Evolutionary conservation across 2,888 invertebrate species (phyloP), one percentile per base, ranked within the genome.

Genomic region (Pammene aurita): DNA sequence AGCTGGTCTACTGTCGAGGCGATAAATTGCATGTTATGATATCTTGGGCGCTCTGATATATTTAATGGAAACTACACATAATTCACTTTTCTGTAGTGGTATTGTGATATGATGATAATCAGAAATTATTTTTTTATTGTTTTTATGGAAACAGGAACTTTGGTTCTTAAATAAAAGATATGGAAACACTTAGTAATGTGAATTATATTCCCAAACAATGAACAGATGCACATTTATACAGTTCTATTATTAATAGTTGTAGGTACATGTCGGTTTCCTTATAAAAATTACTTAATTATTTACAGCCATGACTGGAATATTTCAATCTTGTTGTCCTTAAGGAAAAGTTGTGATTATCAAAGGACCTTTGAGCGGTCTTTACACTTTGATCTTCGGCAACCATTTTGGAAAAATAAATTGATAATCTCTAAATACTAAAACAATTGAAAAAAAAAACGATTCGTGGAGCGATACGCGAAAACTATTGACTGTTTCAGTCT

Each of bases 151-250:
- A 26, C 14, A 14, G 0, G 5, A 10, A 41, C 11, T 16, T 18
- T 5, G n/a, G 46, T 14, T 26, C 41, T n/a, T 41, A 52, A 81
- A 77, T 75, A 71, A 83, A 84, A 81, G 72, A 70, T 67, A 58
- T 72, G 71, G 71, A 50, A 82, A 82, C 80, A 80, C 76, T 61
- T 61, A 52, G 72, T 80, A 76, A 80, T 81, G 78, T 83, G 80
- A 83, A 84, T 86, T 89, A 84, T 90, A 90, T 89, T 90, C 81
- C 85, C 88, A 86, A 89, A 86, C 84, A 87, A 85, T 84, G 74
- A 87, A 84, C 83, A 85, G 74, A 84, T 84, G 83, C 85, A 87
- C 84, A 84, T 60, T 64, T 62, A 71, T 58, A 72, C 62, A 64
- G 48, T 63, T 60, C 26, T 64, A 61, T 71, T 61, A 64, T 71